Percentiles rank a stretch among this genome's conserved stretches.
Evolutionary conservation across 2,797 vertebrate genomes (phyloP).

Genomic region (Rallus crepitans): DNA sequence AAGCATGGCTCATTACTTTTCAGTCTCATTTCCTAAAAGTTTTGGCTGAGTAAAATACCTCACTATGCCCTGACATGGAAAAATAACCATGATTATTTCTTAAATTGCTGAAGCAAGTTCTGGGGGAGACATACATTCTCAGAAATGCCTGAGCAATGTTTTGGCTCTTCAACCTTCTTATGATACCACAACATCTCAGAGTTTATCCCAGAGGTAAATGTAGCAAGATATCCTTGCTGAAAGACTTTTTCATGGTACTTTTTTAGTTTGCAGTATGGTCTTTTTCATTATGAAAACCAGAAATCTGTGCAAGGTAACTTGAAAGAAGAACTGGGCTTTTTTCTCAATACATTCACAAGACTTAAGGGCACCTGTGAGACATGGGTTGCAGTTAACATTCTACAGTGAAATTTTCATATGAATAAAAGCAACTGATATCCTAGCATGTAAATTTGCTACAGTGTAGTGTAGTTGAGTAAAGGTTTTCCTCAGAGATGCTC

Average conservation of each 20-base stretch:
- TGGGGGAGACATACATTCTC: not conserved
- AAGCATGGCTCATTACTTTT: constrained; percentile 50
- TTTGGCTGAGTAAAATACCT: constrained; percentile 26
- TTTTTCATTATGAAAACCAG: not conserved
- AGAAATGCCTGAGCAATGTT: not conserved
- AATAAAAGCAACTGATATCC: not conserved
- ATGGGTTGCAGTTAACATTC: not conserved
- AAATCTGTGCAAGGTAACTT: not conserved
- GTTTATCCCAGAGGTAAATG: not conserved
- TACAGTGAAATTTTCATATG: not conserved
- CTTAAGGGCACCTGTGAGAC: not conserved
- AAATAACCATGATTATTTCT: constrained; percentile 18
- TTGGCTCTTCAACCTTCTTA: not conserved
- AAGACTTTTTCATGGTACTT: not conserved
- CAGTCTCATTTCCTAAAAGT: constrained; percentile 57
- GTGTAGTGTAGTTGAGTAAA: not conserved
- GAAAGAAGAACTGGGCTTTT: not conserved
- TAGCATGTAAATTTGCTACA: not conserved
- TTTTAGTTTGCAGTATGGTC: not conserved
- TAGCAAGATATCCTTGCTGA: not conserved
- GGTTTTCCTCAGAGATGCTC: not conserved
- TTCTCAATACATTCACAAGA: not conserved
- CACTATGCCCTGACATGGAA: constrained; percentile 17
- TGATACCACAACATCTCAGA: not conserved
- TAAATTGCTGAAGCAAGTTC: constrained; percentile 12